Evolutionary conservation across 2,888 invertebrate genomes (phyloP), one percentile per base, ranked within the genome.

Genomic region (Scaeva pyrastri): DNA sequence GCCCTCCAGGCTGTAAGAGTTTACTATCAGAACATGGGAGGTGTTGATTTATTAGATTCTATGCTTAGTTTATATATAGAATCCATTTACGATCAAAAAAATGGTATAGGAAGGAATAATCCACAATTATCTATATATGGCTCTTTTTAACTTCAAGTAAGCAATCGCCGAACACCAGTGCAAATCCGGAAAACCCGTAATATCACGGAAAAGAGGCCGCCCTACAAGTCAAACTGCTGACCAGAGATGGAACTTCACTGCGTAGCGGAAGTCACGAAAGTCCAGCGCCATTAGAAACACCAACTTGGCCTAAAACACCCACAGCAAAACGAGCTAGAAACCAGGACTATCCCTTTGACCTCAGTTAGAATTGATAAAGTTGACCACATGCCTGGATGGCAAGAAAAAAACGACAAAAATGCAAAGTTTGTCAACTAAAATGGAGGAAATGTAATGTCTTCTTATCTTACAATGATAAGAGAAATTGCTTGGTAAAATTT

Each of bases 51-150:
- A 56, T 72, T 78, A 10, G 74, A 88, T 73, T 64, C 64, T 26
- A 66, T 84, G 76, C 66, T 82, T 11, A 81, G 81, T 26, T 50
- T 66, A 50, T 87, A 84, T 71, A 74, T n/a, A n/a, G 77, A 66
- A 78, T 78, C 60, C 81, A 71, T 12, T 55, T 88, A 31, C 60
- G 79, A 43, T 76, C 76, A 21, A 74, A 75, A 75, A 74, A 75
- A 26, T 84, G 45, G 56, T 64, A 75, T 12, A 75, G 45, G 26
- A 19, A 43, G 77, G 64, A 68, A 68, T 75, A 74, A 66, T 36
- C 48, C 36, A 21, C 19, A 50, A 36, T 14, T 66, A 14, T 50
- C 50, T 36, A 26, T 66, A 14, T 66, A 50, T 66, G 50, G 12
- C n/a, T n/a, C n/a, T n/a, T n/a, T n/a, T n/a, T n/a, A n/a, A n/a